Evolutionary conservation across 2,888 invertebrate species (phyloP), one percentile per base, ranked within the genome.

Genomic region (Camponotus fellah): DNA sequence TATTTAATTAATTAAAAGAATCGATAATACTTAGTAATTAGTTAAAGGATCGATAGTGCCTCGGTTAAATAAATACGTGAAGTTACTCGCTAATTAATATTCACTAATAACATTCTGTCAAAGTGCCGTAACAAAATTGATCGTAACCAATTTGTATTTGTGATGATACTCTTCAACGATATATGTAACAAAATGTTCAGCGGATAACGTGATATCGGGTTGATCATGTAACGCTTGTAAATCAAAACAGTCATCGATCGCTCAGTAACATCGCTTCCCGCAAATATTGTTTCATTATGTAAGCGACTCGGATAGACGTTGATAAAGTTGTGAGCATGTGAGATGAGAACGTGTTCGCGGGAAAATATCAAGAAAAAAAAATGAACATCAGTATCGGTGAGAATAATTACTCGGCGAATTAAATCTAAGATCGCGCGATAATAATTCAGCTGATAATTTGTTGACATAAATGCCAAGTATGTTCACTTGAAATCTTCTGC

Each of bases 401-500:
- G 26, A 46, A 46, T 72, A 79, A 79, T 79, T 79, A 79, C 60
- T 46, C 37, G 26, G 75, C 46, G 26, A 74, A 74, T 74, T 72
- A 79, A 77, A 26, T 65, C 43, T 43, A 46, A 80, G 40, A 80
- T 1, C 34, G 9, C 74, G 9, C 74, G 21, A n/a, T 37, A 62
- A 74, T 74, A 46, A 72, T 72, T 72, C 43, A 26, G 37, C 60
- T 26, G 60, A 72, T 71, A 72, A 72, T 34, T 79, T 60, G 74
- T 79, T 80, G 74, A 80, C 60, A 53, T 60, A 74, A 80, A 80
- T 34, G 60, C 43, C 79, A 72, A 34, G 60, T 79, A 79, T 72
- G 46, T 79, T 77, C 32, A 68, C 56, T 77, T 72, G 74, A 21
- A 60, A 17, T 66, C 26, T 46, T 60, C 37, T 32, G 9, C 26